phyloP scores from a whole-genome alignment of 1,140 invertebrate genomes.

The Meloidogyne hapla region DNA sequence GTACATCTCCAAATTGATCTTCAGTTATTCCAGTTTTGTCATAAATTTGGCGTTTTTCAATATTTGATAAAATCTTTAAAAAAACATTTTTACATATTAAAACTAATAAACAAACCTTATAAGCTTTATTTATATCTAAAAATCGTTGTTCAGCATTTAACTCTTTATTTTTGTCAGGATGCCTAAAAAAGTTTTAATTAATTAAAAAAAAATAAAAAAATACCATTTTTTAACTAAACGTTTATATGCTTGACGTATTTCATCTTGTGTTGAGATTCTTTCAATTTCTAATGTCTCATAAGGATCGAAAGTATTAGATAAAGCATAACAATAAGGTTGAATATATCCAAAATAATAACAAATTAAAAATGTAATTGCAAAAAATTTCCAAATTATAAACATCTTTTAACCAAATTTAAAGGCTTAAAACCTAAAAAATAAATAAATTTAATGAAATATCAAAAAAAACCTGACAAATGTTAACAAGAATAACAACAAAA shows the following conservation, averaged over 20 bases:
- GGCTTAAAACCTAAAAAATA: neutral
- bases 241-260: slow-evolving; percentile 63
- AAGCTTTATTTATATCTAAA: slow-evolving; percentile 56
- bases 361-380: neutral
- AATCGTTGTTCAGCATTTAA: slow-evolving; percentile 56
- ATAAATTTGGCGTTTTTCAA: slow-evolving; percentile 12
- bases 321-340: neutral
- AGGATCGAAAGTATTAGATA: slow-evolving; percentile 8
- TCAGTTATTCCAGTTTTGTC: slow-evolving; percentile 18
- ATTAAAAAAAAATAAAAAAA: neutral
- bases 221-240: slow-evolving; percentile 57
- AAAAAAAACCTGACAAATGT: too few relatives aligned
- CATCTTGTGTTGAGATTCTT: slow-evolving; percentile 40
- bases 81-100: too few relatives aligned
- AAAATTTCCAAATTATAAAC: neutral
- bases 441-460: too few relatives aligned
- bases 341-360: neutral
- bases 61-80: slow-evolving; percentile 13
- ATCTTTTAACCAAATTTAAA: neutral
- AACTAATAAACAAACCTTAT: slow-evolving; percentile 42
- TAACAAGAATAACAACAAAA: too few relatives aligned
- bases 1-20: slow-evolving; percentile 4
- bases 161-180: slow-evolving; percentile 59
- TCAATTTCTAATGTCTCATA: slow-evolving; percentile 44
- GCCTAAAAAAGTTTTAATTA: slow-evolving; percentile 41